Base-by-base conservation (phyloP, 2,113 vertebrate species). In the Hemichromis elongatus region DNA sequence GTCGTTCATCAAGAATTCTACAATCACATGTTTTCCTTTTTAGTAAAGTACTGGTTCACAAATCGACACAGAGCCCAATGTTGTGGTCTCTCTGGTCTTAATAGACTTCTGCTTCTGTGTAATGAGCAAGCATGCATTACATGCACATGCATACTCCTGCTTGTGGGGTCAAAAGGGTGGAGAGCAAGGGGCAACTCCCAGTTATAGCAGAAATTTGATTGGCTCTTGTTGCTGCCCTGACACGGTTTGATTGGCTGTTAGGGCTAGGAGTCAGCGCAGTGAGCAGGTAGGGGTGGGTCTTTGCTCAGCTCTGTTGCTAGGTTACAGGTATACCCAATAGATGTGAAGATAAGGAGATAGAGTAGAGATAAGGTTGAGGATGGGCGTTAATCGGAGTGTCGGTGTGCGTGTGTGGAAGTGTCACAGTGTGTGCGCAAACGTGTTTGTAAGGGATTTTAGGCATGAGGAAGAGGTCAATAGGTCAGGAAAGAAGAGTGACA, bases 241-340 rank as follows among this genome's bases (percentile, higher is more conserved):
- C 55, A 84, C 61, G 1, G 8, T 91, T 82, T 80, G 83, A 95
- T 95, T 95, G 94, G 95, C 86, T 91, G 86, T 85, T 84, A 55
- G 80, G 73, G 91, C 83, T 86, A 90, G 93, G 94, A 95, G 92
- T 95, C 94, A 93, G 61, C 47, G 83, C 89, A 80, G 85, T 11
- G 86, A 92, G 94, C 94, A 95, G 95, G 93, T 95, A 93, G 93
- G 92, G 95, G 95, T 92, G 95, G 95, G 90, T 94, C 95, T 91
- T 93, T 79, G 19, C 88, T 91, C 91, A 52, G 88, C 93, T 94
- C 95, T 96, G 96, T 96, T 96, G 96, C 96, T 96, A 96, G 96
- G 96, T 95, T 96, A 96, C 96, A 96, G 96, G 95, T 96, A 94
- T 94, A 95, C 94, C 94, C 94, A 93, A 96, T 96, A 94, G 94